Conservation (phyloP, 2,888 invertebrate species). For the Lutraria lutraria region DNA sequence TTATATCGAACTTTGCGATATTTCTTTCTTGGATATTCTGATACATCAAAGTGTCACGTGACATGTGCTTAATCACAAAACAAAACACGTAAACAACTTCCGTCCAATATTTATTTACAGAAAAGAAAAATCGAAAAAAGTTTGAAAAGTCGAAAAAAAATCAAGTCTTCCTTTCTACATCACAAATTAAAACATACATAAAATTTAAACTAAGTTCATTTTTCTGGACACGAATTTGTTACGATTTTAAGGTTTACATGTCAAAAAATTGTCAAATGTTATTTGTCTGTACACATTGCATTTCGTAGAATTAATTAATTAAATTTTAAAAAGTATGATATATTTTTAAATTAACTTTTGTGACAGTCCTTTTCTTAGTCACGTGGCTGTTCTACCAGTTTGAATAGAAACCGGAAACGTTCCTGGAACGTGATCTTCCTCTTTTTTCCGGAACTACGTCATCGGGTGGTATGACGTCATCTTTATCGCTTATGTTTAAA, state of each 20-base stretch:
- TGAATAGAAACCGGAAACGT: conserved; percentile 67
- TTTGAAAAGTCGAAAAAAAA: background rate
- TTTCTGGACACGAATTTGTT: too few species aligned
- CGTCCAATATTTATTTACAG: conserved; percentile 16
- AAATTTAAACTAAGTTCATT: too few species aligned
- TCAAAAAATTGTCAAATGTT: too few species aligned
- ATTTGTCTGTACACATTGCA: too few species aligned
- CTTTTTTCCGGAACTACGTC: conserved; percentile 65
- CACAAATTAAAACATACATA: too few species aligned
- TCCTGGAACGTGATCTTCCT: conserved; percentile 57
- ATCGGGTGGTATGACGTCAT: conserved; percentile 47
- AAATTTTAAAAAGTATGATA: background rate
- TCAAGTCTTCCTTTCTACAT: too few species aligned
- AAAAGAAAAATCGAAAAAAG: background rate
- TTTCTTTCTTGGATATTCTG: too few species aligned
- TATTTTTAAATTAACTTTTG: background rate
- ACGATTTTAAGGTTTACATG: too few species aligned
- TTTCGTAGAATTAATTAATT: background rate
- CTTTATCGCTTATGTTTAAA: conserved; percentile 54
- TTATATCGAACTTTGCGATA: too few species aligned
- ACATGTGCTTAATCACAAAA: too few species aligned
- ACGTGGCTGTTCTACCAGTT: conserved; percentile 59
- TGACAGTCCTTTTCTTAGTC: background rate
- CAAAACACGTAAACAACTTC: too few species aligned
- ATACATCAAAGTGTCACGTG: too few species aligned